Evolutionary conservation across 2,113 vertebrate genomes (phyloP).

Genomic region (Bujurquina vittata): DNA sequence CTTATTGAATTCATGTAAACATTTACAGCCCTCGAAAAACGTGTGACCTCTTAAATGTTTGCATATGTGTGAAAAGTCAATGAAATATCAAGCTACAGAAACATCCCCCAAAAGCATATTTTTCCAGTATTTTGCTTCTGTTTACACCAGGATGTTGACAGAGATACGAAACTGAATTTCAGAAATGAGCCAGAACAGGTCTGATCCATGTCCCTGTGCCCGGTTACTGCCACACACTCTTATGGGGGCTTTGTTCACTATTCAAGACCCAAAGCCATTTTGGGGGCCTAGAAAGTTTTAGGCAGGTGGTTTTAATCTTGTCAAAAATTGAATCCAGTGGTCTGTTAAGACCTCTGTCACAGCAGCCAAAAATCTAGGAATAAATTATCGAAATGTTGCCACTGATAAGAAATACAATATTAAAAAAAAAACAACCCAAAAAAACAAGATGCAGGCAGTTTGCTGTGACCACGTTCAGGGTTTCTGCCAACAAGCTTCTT

Average conservation of each 20-base stretch:
- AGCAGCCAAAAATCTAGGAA: background rate
- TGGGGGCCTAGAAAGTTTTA: no score
- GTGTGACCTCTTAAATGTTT: rapidly evolving
- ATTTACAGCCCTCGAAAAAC: background rate
- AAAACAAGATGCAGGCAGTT: no score
- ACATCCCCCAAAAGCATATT: background rate
- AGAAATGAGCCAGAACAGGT: background rate
- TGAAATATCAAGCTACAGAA: no score
- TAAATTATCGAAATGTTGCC: background rate
- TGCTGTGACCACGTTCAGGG: no score
- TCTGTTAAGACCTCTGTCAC: background rate
- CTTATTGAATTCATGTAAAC: background rate
- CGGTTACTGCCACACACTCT: background rate
- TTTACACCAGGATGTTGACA: no score
- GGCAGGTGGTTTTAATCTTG: background rate
- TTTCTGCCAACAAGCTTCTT: no score
- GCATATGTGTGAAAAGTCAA: background rate
- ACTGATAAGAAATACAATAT: rapidly evolving
- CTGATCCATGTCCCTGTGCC: background rate
- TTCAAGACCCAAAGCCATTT: background rate
- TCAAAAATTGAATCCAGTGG: rapidly evolving
- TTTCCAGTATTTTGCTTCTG: background rate
- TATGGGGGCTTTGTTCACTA: background rate
- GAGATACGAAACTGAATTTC: no score
- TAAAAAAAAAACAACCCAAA: no score